phyloP scores from a whole-genome alignment of 92 coral and sea anemone species.

The Porites divaricata region DNA sequence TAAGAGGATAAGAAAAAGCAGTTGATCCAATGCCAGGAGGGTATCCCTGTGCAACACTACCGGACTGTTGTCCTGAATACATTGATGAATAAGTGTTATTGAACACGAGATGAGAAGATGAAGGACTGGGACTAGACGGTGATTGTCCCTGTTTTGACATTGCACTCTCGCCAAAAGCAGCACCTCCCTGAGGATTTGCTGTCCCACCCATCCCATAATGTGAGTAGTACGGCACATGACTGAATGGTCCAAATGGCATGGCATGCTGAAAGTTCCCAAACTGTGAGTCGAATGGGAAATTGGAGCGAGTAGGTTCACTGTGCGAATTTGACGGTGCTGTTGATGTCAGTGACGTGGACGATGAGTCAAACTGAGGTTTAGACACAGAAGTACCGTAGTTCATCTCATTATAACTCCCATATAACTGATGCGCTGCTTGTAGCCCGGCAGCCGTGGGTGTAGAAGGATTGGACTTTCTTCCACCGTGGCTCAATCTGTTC shows the following conservation, averaged over 20 bases:
- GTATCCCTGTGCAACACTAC: constrained; percentile 38
- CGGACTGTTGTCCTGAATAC: constrained; percentile 44
- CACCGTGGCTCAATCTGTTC: constrained; percentile 55
- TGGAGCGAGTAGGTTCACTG: constrained; percentile 47
- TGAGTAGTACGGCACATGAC: constrained; percentile 67
- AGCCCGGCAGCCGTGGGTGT: constrained; percentile 78
- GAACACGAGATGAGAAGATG: constrained; percentile 66
- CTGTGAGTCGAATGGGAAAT: constrained; percentile 65
- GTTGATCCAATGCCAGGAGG: constrained; percentile 37
- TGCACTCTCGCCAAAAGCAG: constrained; percentile 51
- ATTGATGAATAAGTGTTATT: constrained; percentile 67
- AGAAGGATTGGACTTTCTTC: constrained; percentile 65
- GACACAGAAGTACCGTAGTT: constrained; percentile 17
- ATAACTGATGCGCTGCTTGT: constrained; percentile 60
- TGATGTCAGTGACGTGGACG: constrained; percentile 60
- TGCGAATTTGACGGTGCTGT: constrained; percentile 56
- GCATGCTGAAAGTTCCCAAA: constrained; percentile 66
- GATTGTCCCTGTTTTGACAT: constrained; percentile 51
- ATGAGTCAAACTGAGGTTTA: constrained; percentile 41
- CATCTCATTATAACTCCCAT: constrained; percentile 29
- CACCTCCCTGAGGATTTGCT: constrained; percentile 40
- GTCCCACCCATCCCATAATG: constrained; percentile 76
- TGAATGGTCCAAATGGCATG: constrained; percentile 72
- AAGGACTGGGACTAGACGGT: constrained; percentile 60
- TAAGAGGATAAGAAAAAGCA: constrained; percentile 49